A percentile compares a stretch with the other conserved stretches of the same genome.
These are phyloP conservation scores for Buceros bicornis DNA, from an alignment of 2,797 vertebrate species.

Conservation along the genomic window DNA sequence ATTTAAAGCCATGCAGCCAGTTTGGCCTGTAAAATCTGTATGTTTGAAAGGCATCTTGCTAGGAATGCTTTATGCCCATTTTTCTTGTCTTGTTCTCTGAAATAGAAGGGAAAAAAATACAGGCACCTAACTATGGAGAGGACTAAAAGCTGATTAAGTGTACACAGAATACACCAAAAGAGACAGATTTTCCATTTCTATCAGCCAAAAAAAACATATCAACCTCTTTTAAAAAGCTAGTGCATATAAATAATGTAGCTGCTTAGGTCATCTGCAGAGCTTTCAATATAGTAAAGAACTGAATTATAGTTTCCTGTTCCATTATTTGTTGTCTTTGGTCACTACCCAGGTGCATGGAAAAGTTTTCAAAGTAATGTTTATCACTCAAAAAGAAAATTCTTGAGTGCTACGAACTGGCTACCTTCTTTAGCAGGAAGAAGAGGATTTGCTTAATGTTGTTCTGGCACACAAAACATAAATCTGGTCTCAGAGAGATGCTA, in stretches of 20 bases:
- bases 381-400: constrained; percentile 61
- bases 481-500: constrained; percentile 18
- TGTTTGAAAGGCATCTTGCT: background rate
- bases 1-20: background rate
- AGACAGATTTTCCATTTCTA: constrained; percentile 74
- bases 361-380: constrained; percentile 72
- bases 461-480: constrained; percentile 64
- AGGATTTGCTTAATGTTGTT: constrained; percentile 66
- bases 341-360: constrained; percentile 69
- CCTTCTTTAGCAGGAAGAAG: constrained; percentile 63
- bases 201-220: constrained; percentile 59
- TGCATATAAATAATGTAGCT: constrained; percentile 18
- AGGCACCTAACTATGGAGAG: background rate
- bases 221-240: constrained; percentile 3
- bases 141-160: constrained; percentile 20
- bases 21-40: background rate
- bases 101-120: constrained; percentile 9
- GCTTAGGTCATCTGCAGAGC: constrained; percentile 52
- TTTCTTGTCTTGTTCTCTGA: background rate
- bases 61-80: background rate
- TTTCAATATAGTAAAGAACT: constrained; percentile 62
- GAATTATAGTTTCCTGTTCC: constrained; percentile 72
- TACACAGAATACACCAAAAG: constrained; percentile 62
- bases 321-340: constrained; percentile 75
- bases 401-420: constrained; percentile 10